phyloP scores from a whole-genome alignment of 2,888 invertebrate species.

The Protophormia terraenovae region DNA sequence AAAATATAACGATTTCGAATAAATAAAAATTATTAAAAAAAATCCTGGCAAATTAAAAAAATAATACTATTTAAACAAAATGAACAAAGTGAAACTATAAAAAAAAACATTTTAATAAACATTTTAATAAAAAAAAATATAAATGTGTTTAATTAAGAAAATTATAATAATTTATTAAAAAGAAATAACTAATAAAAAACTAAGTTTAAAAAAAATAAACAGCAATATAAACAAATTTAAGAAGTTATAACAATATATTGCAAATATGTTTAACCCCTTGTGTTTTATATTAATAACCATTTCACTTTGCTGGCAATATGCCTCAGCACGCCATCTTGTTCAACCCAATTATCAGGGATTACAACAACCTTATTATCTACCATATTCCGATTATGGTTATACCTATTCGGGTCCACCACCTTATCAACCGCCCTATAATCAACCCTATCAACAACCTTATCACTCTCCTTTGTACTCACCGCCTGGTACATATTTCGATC shows the following conservation, averaged over 20 bases:
- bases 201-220: neutral
- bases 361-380: neutral
- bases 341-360: neutral
- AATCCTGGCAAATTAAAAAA: neutral
- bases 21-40: neutral
- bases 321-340: constrained; percentile 32
- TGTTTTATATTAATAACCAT: neutral
- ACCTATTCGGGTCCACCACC: neutral
- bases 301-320: neutral
- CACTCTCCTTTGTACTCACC: constrained; percentile 44
- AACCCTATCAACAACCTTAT: constrained; percentile 30
- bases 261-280: constrained; percentile 31
- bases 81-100: neutral
- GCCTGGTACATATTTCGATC: constrained; percentile 77
- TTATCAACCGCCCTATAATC: neutral
- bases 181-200: neutral
- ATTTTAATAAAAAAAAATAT: too few relatives aligned
- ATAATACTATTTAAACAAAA: neutral
- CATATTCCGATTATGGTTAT: constrained; percentile 45
- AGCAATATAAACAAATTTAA: neutral
- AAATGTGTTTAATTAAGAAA: neutral
- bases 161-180: neutral
- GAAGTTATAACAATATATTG: neutral
- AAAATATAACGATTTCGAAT: neutral
- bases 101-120: neutral